Percentiles rank a stretch among this genome's conserved stretches.
phyloP scores from a whole-genome alignment of 2,113 vertebrate species.

The Cyanistes caeruleus region DNA sequence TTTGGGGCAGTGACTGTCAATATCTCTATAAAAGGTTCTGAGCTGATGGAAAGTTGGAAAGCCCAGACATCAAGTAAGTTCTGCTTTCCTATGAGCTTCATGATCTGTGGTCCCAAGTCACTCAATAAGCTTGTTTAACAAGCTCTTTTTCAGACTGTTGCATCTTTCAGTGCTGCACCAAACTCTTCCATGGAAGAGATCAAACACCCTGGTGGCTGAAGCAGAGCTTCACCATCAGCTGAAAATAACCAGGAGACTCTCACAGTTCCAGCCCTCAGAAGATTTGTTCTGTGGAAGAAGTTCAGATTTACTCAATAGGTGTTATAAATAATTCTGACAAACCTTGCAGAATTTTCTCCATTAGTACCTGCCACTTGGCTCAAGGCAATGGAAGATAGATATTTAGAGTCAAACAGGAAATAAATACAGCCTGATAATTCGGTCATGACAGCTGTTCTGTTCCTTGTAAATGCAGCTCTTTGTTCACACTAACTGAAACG shows the following conservation, averaged over 20 bases:
- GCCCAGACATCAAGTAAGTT: neutral
- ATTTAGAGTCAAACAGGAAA: constrained; percentile 46
- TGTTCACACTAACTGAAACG: neutral
- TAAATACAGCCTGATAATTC: constrained; percentile 26
- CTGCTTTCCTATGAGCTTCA: neutral
- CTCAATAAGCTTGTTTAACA: neutral
- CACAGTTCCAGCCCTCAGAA: neutral
- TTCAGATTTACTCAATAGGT: neutral
- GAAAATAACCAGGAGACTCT: neutral
- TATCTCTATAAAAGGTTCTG: neutral
- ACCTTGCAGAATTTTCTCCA: constrained; percentile 6
- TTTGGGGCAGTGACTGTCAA: neutral
- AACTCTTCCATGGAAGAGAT: neutral
- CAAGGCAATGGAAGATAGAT: constrained; percentile 41
- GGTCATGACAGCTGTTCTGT: neutral
- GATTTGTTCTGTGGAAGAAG: neutral
- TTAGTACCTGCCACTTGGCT: constrained; percentile 44
- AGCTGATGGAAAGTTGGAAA: neutral
- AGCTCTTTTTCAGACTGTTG: neutral
- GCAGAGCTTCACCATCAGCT: neutral
- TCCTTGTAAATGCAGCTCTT: constrained; percentile 6
- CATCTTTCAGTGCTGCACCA: neutral
- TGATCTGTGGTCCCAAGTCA: neutral
- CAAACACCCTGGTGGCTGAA: neutral
- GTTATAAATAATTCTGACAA: constrained; percentile 36